Evolutionary conservation across 2,797 vertebrate genomes (phyloP).

Genomic region (Argyrosomus regius): DNA sequence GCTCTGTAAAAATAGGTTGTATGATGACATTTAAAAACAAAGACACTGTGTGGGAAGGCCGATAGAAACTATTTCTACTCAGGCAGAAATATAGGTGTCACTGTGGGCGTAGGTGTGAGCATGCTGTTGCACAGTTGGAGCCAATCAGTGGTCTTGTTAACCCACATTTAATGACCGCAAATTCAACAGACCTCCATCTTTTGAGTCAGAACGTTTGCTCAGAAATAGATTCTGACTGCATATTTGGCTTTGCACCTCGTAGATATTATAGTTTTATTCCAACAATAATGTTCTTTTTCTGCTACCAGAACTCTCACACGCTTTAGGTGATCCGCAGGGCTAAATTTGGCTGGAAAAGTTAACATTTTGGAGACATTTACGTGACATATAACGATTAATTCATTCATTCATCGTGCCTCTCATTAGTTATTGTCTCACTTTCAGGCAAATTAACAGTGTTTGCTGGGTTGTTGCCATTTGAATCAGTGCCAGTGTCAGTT

Average conservation of each 20-base stretch:
- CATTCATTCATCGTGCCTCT: no score
- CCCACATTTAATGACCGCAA: slow-evolving; percentile 36
- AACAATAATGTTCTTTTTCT: neutral
- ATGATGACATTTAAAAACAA: slow-evolving; percentile 61
- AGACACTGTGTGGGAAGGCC: slow-evolving; percentile 40
- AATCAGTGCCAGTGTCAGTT: slow-evolving; percentile 22
- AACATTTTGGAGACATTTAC: neutral
- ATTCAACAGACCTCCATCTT: slow-evolving; percentile 18
- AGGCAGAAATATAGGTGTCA: slow-evolving; percentile 57
- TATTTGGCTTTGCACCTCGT: slow-evolving; percentile 10
- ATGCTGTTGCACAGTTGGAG: slow-evolving; percentile 43
- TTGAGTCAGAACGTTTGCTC: slow-evolving; percentile 21
- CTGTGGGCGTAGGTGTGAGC: slow-evolving; percentile 62
- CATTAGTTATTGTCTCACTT: neutral
- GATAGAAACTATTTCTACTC: slow-evolving; percentile 48
- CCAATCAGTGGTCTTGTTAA: slow-evolving; percentile 35
- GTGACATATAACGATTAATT: neutral
- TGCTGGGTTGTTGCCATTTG: slow-evolving; percentile 8
- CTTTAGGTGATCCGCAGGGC: neutral
- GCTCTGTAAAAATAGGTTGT: slow-evolving; percentile 34
- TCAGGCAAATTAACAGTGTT: neutral
- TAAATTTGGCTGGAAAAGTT: neutral
- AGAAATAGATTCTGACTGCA: slow-evolving; percentile 20
- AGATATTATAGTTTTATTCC: neutral
- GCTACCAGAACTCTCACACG: slow-evolving; percentile 2